Evolutionary conservation across 2,113 vertebrate genomes (phyloP).

Genomic region (Festucalex cinctus): DNA sequence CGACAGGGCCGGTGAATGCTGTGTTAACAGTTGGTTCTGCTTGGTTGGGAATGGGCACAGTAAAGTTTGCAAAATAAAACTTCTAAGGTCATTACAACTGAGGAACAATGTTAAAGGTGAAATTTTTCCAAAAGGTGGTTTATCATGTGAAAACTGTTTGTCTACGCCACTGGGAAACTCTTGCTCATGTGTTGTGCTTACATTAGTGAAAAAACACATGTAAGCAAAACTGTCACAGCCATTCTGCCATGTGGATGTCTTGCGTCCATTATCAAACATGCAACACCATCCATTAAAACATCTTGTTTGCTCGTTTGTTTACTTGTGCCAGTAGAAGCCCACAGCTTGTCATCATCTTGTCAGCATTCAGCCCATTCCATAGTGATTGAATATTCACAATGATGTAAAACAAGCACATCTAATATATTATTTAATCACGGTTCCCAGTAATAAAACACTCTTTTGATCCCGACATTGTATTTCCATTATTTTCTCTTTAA

Average conservation of each 20-base stretch:
- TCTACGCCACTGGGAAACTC: conserved; percentile 1
- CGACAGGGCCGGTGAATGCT: conserved; percentile 52
- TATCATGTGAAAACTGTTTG: neutral
- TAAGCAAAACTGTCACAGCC: conserved; percentile 73
- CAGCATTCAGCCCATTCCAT: conserved; percentile 67
- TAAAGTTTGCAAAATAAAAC: conserved; percentile 16
- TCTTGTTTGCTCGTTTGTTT: conserved; percentile 63
- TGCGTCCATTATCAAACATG: conserved; percentile 54
- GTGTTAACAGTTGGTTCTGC: conserved; percentile 49
- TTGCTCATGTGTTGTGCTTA: conserved; percentile 24
- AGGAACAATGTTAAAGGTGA: neutral
- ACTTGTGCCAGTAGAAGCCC: conserved; percentile 48
- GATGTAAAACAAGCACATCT: conserved; percentile 78
- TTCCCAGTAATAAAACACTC: conserved; percentile 74
- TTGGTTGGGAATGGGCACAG: conserved; percentile 26
- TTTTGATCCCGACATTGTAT: conserved; percentile 76
- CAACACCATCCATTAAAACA: conserved; percentile 69
- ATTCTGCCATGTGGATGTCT: conserved; percentile 67
- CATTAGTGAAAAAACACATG: conserved; percentile 50
- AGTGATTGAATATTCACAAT: conserved; percentile 85
- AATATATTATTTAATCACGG: conserved; percentile 90
- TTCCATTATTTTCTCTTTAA: conserved; percentile 97
- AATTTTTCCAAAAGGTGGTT: neutral
- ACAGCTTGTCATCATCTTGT: conserved; percentile 67
- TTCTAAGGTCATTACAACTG: conserved; percentile 17